phyloP scores from a whole-genome alignment of 2,888 invertebrate species.

The Dorcus parallelipipedus region DNA sequence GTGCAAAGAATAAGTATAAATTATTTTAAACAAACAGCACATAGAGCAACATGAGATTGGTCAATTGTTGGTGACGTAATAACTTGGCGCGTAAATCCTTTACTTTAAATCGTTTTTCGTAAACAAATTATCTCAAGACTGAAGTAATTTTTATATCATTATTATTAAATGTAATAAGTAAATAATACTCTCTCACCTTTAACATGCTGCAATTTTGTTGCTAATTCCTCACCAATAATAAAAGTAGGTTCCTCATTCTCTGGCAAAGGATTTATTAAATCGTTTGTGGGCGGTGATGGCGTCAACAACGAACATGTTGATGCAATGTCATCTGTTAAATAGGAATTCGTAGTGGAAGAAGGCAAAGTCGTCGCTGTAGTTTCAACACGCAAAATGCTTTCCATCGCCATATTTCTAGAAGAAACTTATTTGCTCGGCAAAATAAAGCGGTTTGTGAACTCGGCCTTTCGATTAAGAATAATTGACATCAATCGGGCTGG shows the following conservation, averaged over 20 bases:
- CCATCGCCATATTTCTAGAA: slow-evolving; percentile 24
- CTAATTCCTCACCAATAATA: slow-evolving; percentile 42
- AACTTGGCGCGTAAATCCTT: no score
- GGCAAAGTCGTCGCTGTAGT: slow-evolving; percentile 32
- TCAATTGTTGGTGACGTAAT: no score
- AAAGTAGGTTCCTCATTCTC: slow-evolving; percentile 39
- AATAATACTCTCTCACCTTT: slow-evolving; percentile 34
- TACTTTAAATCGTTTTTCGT: no score
- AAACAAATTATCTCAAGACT: no score
- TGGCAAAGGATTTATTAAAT: slow-evolving; percentile 43
- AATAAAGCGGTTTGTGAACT: no score
- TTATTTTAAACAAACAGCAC: no score
- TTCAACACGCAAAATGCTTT: slow-evolving; percentile 34
- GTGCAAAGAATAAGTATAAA: no score
- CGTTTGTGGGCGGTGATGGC: slow-evolving; percentile 49
- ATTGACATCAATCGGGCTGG: no score
- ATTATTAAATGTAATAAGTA: background rate
- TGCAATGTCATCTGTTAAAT: slow-evolving; percentile 46
- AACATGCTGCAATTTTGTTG: slow-evolving; percentile 44
- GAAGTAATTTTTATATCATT: background rate
- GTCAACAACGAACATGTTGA: slow-evolving; percentile 49
- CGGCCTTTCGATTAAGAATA: no score
- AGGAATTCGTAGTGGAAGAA: slow-evolving; percentile 44
- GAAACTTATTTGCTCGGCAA: no score
- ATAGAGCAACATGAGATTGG: no score